A percentile compares a stretch with the other conserved stretches of the same genome.
Evolutionary conservation across 2,797 vertebrate species (phyloP).

Genomic region (Florisuga fusca): DNA sequence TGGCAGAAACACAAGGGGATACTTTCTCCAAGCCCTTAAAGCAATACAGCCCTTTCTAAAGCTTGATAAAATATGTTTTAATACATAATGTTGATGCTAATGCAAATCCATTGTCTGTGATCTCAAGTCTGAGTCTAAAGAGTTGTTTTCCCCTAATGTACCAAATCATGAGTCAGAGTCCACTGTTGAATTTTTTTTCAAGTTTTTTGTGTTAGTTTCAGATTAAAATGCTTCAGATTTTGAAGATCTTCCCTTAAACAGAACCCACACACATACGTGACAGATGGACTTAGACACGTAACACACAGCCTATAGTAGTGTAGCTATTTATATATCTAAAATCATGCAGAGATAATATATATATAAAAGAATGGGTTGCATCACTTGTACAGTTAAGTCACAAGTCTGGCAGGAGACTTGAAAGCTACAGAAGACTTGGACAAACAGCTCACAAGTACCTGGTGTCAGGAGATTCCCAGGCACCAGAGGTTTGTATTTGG

Average conservation of each 20-base stretch:
- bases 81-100: not conserved
- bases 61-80: not conserved
- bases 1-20: not conserved
- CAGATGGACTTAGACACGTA: constrained; percentile 55
- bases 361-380: constrained; percentile 13
- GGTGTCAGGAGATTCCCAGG: not conserved
- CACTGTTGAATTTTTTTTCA: not conserved
- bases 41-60: not conserved
- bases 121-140: not conserved
- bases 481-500: not conserved
- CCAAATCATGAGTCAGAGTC: constrained; percentile 1
- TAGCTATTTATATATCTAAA: not conserved
- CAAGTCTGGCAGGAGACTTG: not conserved
- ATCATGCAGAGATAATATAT: not conserved
- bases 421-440: not conserved
- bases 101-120: not conserved
- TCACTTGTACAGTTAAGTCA: not conserved
- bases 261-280: not conserved
- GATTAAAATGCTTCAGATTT: constrained; percentile 50
- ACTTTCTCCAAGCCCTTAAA: not conserved
- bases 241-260: constrained; percentile 10
- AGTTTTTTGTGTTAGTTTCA: not conserved
- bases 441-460: not conserved
- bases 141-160: not conserved
- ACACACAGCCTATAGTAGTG: constrained; percentile 5